phyloP scores from a whole-genome alignment of 2,888 invertebrate species.

The Cinara cedri region DNA sequence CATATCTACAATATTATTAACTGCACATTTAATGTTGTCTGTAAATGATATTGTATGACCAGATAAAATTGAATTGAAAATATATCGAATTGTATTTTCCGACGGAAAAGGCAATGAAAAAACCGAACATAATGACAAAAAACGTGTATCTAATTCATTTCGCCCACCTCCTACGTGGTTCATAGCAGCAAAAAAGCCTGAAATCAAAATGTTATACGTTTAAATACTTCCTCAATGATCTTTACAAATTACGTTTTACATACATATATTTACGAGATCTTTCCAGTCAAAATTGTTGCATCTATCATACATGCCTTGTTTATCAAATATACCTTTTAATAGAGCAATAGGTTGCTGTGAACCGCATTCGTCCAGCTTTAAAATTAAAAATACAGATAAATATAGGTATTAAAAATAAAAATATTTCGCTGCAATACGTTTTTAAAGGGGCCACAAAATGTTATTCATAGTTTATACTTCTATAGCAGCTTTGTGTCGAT shows the following conservation, averaged over 20 bases:
- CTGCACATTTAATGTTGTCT: slow-evolving; percentile 70
- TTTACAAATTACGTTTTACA: slow-evolving; percentile 58
- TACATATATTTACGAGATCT: slow-evolving; percentile 78
- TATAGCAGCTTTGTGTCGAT: no score
- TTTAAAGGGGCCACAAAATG: no score
- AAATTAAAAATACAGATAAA: neutral
- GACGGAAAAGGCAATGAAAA: slow-evolving; percentile 86
- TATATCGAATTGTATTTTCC: slow-evolving; percentile 76
- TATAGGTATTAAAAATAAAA: no score
- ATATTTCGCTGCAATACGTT: no score
- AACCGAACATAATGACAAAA: slow-evolving; percentile 87
- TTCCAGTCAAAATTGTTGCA: slow-evolving; percentile 91
- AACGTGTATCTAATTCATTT: slow-evolving; percentile 88
- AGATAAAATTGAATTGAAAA: slow-evolving; percentile 80
- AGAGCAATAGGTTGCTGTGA: slow-evolving; percentile 93
- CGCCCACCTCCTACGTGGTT: slow-evolving; percentile 74
- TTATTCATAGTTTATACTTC: no score
- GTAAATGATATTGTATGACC: slow-evolving; percentile 79
- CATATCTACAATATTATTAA: slow-evolving; percentile 74
- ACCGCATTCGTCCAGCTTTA: slow-evolving; percentile 74
- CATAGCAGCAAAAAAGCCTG: slow-evolving; percentile 80
- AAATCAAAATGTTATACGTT: slow-evolving; percentile 65
- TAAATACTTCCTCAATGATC: neutral
- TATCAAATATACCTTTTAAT: slow-evolving; percentile 83
- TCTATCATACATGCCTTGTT: slow-evolving; percentile 86